A percentile compares a stretch with the other conserved stretches of the same genome.
Evolutionary conservation across 2,888 invertebrate genomes (phyloP).

Genomic region (Odontocolon sp.): DNA sequence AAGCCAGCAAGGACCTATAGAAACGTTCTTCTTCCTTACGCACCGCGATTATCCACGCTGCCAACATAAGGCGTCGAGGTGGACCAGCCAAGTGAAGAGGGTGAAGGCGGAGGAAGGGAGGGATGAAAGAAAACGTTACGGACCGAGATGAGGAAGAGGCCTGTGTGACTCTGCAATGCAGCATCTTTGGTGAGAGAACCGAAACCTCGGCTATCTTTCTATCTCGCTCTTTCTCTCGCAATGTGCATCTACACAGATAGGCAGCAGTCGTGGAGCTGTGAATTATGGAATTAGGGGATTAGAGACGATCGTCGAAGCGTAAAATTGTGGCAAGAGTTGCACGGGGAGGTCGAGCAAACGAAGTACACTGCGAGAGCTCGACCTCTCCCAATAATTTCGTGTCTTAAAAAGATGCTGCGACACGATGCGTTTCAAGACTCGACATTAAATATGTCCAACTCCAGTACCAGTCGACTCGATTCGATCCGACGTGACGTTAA

Average conservation of each 20-base stretch:
- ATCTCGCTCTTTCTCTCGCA: constrained; percentile 10
- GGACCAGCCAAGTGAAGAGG: constrained; percentile 26
- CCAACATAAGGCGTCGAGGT: constrained; percentile 64
- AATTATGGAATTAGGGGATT: constrained; percentile 66
- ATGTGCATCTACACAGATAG: constrained; percentile 31
- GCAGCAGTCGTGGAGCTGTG: constrained; percentile 52
- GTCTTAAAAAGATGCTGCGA: constrained; percentile 53
- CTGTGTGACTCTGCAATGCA: not conserved
- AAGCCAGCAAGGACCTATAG: constrained; percentile 48
- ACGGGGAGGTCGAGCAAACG: constrained; percentile 51
- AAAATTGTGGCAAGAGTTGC: constrained; percentile 59
- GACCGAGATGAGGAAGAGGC: constrained; percentile 1
- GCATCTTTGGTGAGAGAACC: not conserved
- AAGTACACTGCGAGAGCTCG: constrained; percentile 23
- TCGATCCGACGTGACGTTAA: constrained; percentile 34
- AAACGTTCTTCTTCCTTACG: constrained; percentile 67
- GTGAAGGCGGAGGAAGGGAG: not conserved
- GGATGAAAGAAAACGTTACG: constrained; percentile 12
- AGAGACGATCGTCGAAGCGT: constrained; percentile 62
- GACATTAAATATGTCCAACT: constrained; percentile 40
- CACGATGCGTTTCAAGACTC: constrained; percentile 28
- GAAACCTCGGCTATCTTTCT: not conserved
- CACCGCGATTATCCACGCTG: constrained; percentile 71
- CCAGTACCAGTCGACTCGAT: constrained; percentile 38
- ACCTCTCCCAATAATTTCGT: constrained; percentile 58